Base-by-base conservation (phyloP, 2,113 vertebrate species). In the Haemorhous mexicanus region DNA sequence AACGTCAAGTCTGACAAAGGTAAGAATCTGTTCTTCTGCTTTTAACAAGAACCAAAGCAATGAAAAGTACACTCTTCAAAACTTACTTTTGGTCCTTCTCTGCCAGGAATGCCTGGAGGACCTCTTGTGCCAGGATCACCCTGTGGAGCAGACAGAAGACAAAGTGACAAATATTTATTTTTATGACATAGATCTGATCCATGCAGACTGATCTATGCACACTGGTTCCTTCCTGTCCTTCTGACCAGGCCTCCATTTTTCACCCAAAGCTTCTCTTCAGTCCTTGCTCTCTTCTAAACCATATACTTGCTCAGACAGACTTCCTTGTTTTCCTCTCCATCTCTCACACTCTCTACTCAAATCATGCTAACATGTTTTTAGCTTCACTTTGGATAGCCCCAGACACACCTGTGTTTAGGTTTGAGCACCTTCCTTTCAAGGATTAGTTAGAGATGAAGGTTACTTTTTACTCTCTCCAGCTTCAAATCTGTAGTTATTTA, bases 41-140 rank as follows among this genome's bases (percentile, higher is more conserved):
- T 76, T 87, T n/a, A 81, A 41, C 5, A 61, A 85, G 15, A 10
- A 58, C 44, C 9, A 46, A 75, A 76, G 17, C 32, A 76, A 61
- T 7, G 10, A 43, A 27, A 80, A 85, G 12, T 11, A 69, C 4
- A 63, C 27, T 73, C 21, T 78, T 94, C 27, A 79, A 68, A 87
- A 94, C 95, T 97, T 98, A 99, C 99, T 98, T 99, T 99, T 81
- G 98, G 99, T 49, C 99, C 99, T 94, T 99, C 99, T 98, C 98
- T 99, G 19, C 99, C 99, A 64, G 99, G 99, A 84, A 99, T 98
- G 91, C 99, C 99, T 87, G 98, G 97, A 59, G 99, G 98, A 78
- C 99, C 99, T 95, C 98, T 98, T 30, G 97, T 97, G 43, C 99
- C 99, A 66, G 97, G 97, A 95, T 99, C 98, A 27, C 99, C 99